phyloP scores from a whole-genome alignment of 2,113 vertebrate species.

The Salminus brasiliensis region DNA sequence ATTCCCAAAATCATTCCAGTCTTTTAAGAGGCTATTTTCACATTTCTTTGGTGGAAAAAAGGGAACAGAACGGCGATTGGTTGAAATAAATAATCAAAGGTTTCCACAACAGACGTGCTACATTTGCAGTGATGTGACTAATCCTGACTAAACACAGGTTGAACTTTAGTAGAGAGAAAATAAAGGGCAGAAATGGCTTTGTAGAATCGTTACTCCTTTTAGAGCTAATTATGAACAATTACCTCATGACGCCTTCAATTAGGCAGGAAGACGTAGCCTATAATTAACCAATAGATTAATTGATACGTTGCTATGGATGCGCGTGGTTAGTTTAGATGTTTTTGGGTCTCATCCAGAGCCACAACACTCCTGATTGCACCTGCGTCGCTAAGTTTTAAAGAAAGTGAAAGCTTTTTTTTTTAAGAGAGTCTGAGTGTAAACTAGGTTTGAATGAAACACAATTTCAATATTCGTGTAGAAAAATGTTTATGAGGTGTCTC shows the following conservation, averaged over 20 bases:
- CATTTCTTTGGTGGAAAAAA: conserved; percentile 62
- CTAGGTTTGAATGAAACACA: too few relatives aligned
- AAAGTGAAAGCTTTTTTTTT: too few relatives aligned
- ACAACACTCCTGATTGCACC: too few relatives aligned
- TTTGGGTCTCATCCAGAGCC: neutral
- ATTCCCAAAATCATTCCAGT: conserved; percentile 63
- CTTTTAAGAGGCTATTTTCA: conserved; percentile 64
- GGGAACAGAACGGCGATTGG: conserved; percentile 63
- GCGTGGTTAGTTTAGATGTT: neutral
- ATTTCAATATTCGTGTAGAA: too few relatives aligned
- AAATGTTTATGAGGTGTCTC: too few relatives aligned
- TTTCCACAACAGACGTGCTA: conserved; percentile 44
- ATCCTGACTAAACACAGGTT: neutral
- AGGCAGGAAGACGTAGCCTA: conserved; percentile 39
- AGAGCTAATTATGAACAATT: conserved; percentile 40
- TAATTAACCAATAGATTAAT: conserved; percentile 51
- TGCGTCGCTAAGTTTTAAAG: too few relatives aligned
- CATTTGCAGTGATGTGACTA: conserved; percentile 15
- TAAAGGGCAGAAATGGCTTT: neutral
- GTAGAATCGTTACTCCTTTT: conserved; percentile 5
- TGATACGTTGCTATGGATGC: conserved; percentile 30
- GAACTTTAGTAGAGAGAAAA: neutral
- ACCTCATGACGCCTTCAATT: conserved; percentile 37
- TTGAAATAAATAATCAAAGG: conserved; percentile 72
- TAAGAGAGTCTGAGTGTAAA: too few relatives aligned